Evolutionary conservation across 2,888 invertebrate genomes (phyloP).

Genomic region (Caenorhabditis doughertyi): DNA sequence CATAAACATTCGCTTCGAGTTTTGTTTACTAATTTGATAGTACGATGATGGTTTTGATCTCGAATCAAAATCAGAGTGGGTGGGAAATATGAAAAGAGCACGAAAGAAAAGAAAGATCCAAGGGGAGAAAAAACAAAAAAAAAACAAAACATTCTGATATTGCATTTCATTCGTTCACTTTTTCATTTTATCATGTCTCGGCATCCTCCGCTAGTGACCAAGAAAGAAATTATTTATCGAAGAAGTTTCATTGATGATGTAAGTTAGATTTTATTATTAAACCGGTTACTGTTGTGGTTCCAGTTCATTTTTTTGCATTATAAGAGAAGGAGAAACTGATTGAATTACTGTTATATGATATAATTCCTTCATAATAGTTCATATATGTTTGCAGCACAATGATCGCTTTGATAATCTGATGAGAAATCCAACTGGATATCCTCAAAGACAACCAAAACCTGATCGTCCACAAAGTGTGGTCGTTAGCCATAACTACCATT

Average conservation of each 20-base stretch:
- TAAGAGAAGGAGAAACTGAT: too few relatives aligned
- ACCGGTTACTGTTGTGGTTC: background rate
- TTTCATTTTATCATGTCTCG: conserved; percentile 48
- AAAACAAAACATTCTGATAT: conserved; percentile 28
- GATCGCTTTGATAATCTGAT: conserved; percentile 48
- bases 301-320: too few relatives aligned
- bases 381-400: too few relatives aligned
- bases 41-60: conserved; percentile 20
- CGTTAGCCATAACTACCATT: conserved; percentile 35
- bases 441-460: conserved; percentile 17
- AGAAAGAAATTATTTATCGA: conserved; percentile 63
- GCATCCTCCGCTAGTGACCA: conserved; percentile 47
- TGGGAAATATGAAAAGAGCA: too few relatives aligned
- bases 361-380: too few relatives aligned
- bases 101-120: background rate
- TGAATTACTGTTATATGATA: too few relatives aligned
- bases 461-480: conserved; percentile 31
- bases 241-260: conserved; percentile 60
- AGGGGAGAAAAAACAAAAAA: conserved; percentile 3
- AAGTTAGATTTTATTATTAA: conserved; percentile 13
- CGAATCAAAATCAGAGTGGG: background rate
- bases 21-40: conserved; percentile 36
- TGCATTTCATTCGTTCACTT: conserved; percentile 34
- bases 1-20: conserved; percentile 47
- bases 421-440: conserved; percentile 23